Percentiles rank a stretch among this genome's conserved stretches.
These are phyloP conservation scores for Aspidiotus rigidus DNA, from an alignment of 2,888 invertebrate species.

Conservation along the genomic window DNA sequence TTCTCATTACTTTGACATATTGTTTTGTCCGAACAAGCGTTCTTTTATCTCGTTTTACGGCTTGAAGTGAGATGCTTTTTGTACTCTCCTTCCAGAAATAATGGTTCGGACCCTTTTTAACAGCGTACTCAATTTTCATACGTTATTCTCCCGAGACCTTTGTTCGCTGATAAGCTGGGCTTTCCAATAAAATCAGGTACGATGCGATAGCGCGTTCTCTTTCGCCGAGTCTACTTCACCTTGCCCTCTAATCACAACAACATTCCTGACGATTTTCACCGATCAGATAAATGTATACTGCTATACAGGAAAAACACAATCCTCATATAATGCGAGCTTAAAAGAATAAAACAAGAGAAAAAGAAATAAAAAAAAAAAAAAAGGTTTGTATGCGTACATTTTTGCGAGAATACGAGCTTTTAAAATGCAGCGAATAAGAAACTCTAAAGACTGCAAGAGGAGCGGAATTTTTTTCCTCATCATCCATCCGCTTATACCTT, in stretches of 20 bases:
- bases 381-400: too few species aligned
- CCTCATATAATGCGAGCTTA: background rate
- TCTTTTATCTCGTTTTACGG: conserved; percentile 25
- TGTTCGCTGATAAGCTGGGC: conserved; percentile 21
- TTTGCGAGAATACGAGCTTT: too few species aligned
- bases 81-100: conserved; percentile 26
- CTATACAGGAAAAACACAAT: background rate
- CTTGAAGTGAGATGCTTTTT: conserved; percentile 8
- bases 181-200: conserved; percentile 30
- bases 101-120: conserved; percentile 26
- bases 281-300: conserved; percentile 8
- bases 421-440: too few species aligned
- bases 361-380: too few species aligned
- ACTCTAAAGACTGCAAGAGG: too few species aligned
- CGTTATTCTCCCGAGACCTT: conserved; percentile 17
- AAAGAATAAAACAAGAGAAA: too few species aligned
- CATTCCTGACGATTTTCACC: conserved; percentile 1
- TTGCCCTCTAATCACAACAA: conserved; percentile 17
- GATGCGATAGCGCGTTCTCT: background rate
- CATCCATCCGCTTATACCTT: background rate
- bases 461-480: too few species aligned
- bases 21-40: conserved; percentile 25
- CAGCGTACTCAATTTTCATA: conserved; percentile 30
- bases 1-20: conserved; percentile 33
- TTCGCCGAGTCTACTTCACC: background rate